Evolutionary conservation across 2,113 vertebrate species (phyloP).

Genomic region (Eira barbara): DNA sequence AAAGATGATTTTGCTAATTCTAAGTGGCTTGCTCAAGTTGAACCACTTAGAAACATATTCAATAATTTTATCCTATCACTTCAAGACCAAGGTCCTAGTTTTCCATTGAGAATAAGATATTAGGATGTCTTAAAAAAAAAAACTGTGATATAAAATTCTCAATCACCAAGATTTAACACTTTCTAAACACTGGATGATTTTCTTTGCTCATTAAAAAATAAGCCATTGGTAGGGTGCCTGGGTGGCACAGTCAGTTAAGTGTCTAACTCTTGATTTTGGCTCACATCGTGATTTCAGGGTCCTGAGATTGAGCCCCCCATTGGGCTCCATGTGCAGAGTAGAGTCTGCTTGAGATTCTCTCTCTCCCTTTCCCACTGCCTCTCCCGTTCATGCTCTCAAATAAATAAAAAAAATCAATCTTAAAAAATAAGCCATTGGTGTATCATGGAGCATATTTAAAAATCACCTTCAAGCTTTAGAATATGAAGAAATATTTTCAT

Average conservation of each 20-base stretch:
- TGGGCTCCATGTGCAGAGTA: background rate
- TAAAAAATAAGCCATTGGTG: background rate
- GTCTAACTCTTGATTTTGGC: background rate
- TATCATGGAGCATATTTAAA: background rate
- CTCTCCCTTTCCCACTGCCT: background rate
- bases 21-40: background rate
- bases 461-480: background rate
- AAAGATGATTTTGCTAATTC: background rate
- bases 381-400: background rate
- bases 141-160: background rate
- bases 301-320: background rate
- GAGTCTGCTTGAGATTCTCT: background rate
- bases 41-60: constrained; percentile 18
- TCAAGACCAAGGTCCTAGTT: background rate
- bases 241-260: background rate
- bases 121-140: background rate
- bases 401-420: background rate
- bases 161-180: background rate
- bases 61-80: background rate
- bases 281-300: background rate
- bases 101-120: constrained; percentile 2
- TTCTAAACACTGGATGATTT: background rate
- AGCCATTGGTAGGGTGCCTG: background rate
- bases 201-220: background rate
- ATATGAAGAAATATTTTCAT: constrained; percentile 25